Conservation (phyloP, 2,797 vertebrate genomes). For the Anas capensis region DNA sequence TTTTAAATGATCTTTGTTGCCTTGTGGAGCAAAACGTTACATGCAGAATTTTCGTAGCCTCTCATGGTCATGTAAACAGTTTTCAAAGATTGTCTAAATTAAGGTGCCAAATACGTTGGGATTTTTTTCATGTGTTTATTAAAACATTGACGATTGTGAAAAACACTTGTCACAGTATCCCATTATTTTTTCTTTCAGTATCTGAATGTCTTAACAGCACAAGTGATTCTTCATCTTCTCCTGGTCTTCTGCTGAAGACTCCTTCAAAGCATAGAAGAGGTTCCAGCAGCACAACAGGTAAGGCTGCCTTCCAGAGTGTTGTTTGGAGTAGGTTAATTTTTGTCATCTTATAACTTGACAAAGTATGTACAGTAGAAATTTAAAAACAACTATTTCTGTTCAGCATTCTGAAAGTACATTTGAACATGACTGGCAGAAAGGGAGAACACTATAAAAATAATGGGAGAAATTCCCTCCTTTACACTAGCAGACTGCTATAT, state of each 20-base stretch:
- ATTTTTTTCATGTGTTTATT: background rate
- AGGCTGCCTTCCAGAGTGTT: background rate
- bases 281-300: conserved; percentile 44
- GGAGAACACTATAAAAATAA: background rate
- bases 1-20: background rate
- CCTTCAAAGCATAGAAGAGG: background rate
- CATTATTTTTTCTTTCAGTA: background rate
- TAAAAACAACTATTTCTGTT: background rate
- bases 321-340: background rate
- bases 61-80: background rate
- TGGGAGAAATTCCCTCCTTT: background rate
- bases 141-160: background rate
- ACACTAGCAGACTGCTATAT: background rate
- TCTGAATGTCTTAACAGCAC: background rate
- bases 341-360: background rate
- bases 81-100: background rate
- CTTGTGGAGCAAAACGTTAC: background rate
- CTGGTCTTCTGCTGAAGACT: background rate
- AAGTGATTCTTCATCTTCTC: background rate
- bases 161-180: background rate
- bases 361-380: background rate
- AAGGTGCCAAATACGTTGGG: background rate
- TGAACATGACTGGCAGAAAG: background rate
- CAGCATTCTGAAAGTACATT: background rate
- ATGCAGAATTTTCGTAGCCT: background rate